Base-by-base conservation (phyloP, 2,113 vertebrate genomes). In the Tor tambroides region DNA sequence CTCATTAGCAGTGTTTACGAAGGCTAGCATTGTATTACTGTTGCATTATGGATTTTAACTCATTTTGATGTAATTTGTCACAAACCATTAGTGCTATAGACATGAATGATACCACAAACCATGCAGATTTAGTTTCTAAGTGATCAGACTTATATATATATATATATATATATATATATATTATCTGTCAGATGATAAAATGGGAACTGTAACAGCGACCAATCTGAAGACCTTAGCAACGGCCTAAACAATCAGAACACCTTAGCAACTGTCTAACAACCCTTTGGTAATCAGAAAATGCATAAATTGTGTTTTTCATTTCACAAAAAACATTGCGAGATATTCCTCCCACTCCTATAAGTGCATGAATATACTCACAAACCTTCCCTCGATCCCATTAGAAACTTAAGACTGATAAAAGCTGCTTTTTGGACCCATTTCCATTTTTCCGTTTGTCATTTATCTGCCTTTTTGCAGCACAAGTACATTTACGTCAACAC, bases 391-490 rank as follows among this genome's bases (percentile, higher is more conserved):
- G 28, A 71, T 30, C 15, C 30, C 32, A 71, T 71, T 71, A 72
- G 19, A 19, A 38, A 35, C 76, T 17, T 41, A 67, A 80, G 30
- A 2, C 54, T 87, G 69, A 49, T 72, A 61, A 72, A 72, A 4
- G 61, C 56, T 32, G 46, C n/a, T 21, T 82, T 82, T 82, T 49
- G 80, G 61, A 67, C 59, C 41, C 26, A 9, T 46, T 67, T 67
- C 49, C 15, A 32, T 28, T 82, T 81, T 81, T 81, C 80, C 14
- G 8, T 65, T 81, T 26, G 14, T 56, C 35, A 63, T 81, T 81
- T 81, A 21, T 43, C 35, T 43, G 54, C 35, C 30, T 49, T 83
- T 49, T 67, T 83, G 63, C 5, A 15, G 63, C 3, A 51, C 43
- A 80, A 41, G 14, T 19, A 77, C 43, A 35, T n/a, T 83, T n/a